Evolutionary conservation across 2,797 vertebrate species (phyloP).

Genomic region (Ispidina picta): DNA sequence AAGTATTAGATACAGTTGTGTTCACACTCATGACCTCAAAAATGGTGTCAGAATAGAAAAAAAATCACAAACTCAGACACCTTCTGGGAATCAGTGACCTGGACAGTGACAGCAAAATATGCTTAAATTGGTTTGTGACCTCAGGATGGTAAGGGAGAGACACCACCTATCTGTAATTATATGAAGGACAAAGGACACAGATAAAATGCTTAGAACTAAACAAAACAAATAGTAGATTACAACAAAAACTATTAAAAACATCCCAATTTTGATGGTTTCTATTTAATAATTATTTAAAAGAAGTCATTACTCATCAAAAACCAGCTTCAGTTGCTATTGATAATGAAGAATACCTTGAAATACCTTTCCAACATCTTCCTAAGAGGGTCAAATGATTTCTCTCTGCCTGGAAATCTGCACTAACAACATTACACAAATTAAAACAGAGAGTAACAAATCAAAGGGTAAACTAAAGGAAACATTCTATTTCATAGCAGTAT

Average conservation of each 20-base stretch:
- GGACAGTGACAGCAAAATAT: not conserved
- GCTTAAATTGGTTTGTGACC: not conserved
- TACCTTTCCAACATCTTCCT: not conserved
- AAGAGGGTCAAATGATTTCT: not conserved
- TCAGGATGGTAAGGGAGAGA: not conserved
- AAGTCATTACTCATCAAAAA: not conserved
- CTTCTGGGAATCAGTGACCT: not conserved
- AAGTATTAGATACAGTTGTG: not conserved
- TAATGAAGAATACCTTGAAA: not conserved
- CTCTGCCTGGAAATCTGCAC: not conserved
- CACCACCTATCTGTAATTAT: not conserved
- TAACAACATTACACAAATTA: not conserved
- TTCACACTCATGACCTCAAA: not conserved
- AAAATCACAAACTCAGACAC: not conserved
- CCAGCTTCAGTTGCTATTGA: not conserved
- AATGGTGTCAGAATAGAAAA: not conserved
- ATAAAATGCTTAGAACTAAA: not conserved
- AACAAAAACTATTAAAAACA: not conserved
- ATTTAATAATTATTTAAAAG: not conserved
- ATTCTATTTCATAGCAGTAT: not conserved
- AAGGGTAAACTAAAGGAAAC: conserved; percentile 3
- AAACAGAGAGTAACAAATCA: not conserved
- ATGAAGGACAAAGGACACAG: not conserved
- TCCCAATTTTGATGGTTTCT: not conserved
- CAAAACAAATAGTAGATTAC: not conserved